phyloP scores from a whole-genome alignment of 2,888 invertebrate species.

The Cataglyphis livida region DNA sequence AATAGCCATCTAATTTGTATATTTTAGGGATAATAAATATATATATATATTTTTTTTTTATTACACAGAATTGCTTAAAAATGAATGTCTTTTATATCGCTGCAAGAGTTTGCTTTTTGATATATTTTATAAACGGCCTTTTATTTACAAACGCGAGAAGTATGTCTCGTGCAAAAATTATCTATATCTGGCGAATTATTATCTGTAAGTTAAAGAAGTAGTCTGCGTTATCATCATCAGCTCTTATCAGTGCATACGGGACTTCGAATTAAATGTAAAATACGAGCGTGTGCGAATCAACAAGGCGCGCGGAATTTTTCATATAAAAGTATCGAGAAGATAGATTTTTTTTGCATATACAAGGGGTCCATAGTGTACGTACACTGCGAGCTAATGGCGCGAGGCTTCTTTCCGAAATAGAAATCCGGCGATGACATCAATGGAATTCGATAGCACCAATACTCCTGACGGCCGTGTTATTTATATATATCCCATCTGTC shows the following conservation, averaged over 20 bases:
- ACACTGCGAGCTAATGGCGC: not conserved
- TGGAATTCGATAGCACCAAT: slow-evolving; percentile 46
- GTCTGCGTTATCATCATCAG: not conserved
- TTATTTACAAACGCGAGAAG: not conserved
- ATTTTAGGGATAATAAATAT: not conserved
- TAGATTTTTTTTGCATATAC: not conserved
- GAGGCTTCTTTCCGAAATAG: slow-evolving; percentile 34
- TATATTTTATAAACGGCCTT: not conserved
- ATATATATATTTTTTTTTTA: not conserved
- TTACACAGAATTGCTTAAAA: not conserved
- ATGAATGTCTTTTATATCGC: too few species aligned
- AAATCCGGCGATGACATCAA: slow-evolving; percentile 50
- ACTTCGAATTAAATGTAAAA: slow-evolving; percentile 1
- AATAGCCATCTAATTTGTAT: not conserved
- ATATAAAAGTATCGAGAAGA: not conserved
- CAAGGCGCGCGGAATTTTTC: not conserved
- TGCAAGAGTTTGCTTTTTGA: not conserved
- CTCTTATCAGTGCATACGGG: slow-evolving; percentile 26
- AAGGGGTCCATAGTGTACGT: not conserved
- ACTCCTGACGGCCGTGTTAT: slow-evolving; percentile 35
- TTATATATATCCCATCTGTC: slow-evolving; percentile 30
- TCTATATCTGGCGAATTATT: not conserved
- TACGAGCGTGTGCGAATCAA: slow-evolving; percentile 17
- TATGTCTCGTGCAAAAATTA: not conserved
- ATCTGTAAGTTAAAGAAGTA: not conserved